Conservation (phyloP, 2,888 invertebrate species). For the Dichetophora obliterata region DNA sequence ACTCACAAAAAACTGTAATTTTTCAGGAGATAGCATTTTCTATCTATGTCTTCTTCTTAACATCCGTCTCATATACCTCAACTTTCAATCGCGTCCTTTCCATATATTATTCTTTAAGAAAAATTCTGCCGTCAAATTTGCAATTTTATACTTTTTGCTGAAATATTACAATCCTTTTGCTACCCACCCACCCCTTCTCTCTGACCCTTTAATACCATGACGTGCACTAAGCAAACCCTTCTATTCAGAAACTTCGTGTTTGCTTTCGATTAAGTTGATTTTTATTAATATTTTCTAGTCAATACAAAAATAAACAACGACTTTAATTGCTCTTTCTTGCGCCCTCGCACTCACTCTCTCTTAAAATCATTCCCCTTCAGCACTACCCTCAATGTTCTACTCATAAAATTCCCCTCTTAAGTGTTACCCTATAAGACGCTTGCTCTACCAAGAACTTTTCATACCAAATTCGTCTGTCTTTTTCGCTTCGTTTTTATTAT, state of each 20-base stretch:
- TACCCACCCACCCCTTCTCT: neutral
- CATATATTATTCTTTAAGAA: no score
- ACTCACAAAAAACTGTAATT: no score
- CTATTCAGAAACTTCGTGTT: no score
- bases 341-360: neutral
- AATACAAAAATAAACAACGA: slow-evolving; percentile 18
- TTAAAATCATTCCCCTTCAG: neutral
- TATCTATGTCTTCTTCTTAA: no score
- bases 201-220: neutral
- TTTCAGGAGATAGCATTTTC: no score
- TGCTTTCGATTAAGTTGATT: neutral
- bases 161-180: neutral
- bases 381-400: neutral
- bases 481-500: neutral
- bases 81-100: no score
- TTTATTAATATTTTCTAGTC: neutral
- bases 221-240: neutral
- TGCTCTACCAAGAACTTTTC: neutral
- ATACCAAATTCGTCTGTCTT: neutral
- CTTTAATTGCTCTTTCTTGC: neutral
- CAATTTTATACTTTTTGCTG: neutral
- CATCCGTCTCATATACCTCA: no score
- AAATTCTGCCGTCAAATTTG: neutral
- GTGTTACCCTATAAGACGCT: neutral
- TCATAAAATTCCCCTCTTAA: neutral